These are phyloP conservation scores for Cyclophora punctaria DNA, from an alignment of 2,888 invertebrate genomes.

Conservation along the genomic window DNA sequence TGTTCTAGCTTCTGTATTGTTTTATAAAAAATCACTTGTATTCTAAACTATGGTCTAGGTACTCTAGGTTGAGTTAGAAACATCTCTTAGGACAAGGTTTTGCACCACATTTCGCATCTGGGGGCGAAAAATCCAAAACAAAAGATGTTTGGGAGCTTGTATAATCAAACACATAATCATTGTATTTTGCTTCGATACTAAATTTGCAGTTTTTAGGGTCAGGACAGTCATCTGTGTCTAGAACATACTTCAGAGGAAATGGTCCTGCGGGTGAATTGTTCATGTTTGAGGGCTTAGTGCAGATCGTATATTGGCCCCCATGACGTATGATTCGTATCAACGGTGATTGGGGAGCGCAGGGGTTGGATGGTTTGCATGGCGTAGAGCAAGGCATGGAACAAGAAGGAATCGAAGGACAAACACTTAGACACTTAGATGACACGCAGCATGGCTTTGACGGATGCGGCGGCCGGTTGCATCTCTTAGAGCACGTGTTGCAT, in stretches of 20 bases:
- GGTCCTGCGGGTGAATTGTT: conserved; percentile 58
- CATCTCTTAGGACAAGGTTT: conserved; percentile 35
- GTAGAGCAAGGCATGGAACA: conserved; percentile 26
- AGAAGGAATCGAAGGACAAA: conserved; percentile 35
- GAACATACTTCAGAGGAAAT: conserved; percentile 60
- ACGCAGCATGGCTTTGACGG: conserved; percentile 38
- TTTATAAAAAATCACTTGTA: no score
- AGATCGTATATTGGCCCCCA: conserved; percentile 55
- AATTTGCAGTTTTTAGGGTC: conserved; percentile 30
- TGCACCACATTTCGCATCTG: conserved; percentile 33
- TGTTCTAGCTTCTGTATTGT: no score
- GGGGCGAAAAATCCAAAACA: conserved; percentile 60
- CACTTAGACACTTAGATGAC: conserved; percentile 32
- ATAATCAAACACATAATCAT: conserved; percentile 63
- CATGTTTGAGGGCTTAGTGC: conserved; percentile 56
- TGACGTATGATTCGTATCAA: conserved; percentile 55
- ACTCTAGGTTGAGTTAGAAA: no score
- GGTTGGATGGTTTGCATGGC: not conserved
- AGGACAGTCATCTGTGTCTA: conserved; percentile 37
- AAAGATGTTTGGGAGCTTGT: conserved; percentile 62
- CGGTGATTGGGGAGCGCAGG: conserved; percentile 18
- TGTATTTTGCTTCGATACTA: conserved; percentile 63
- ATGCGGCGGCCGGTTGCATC: conserved; percentile 29
- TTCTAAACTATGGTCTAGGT: no score
- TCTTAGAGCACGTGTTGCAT: conserved; percentile 34